Evolutionary conservation across 2,888 invertebrate genomes (phyloP), one percentile per base, ranked within the genome.

Genomic region (Hoplodrina blanda): DNA sequence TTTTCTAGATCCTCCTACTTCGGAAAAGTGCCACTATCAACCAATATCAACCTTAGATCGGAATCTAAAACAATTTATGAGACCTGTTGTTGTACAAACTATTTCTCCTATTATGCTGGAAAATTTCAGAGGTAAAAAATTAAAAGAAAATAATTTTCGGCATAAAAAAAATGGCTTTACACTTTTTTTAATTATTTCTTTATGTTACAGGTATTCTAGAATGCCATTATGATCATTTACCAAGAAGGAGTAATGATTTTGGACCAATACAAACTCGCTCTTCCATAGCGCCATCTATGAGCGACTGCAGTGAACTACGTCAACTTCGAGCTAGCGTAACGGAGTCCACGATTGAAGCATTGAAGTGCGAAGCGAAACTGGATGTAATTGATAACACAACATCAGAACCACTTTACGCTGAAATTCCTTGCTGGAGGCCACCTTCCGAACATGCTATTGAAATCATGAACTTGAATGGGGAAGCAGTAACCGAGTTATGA

Each of bases 381-480:
- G 95, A 96, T 78, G 88, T 92, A 30, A 90, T 95, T 71, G 95
- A 95, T 78, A 89, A 86, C 37, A 91, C 93, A 1, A 94, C 92
- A 44, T 91, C 93, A 4, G 97, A 97, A 87, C 97, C 97, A 61
- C 90, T 97, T 33, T 97, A 97, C 85, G 97, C 97, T 73, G 97
- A 97, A 92, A 97, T 97, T 73, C 97, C 97, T 57, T 94, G 93
- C 78, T 96, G 95, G 95, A 87, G 93, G 85, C 95, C 96, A 46
- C 93, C 94, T 33, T 95, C 95, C n/a, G 95, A 94, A 83, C 94
- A 94, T 79, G 94, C 95, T 1, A 89, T 94, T 73, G 96, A 94
- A 89, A 90, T 95, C 20, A 87, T 96, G 25, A 95, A 94, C 78
- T 73, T 92, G 46, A 95, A 95, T 75, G 96, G 95, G 17, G 96